Percentiles rank a stretch among this genome's conserved stretches.
These are phyloP conservation scores for Germaria angustata DNA, from an alignment of 2,888 invertebrate species.

Conservation along the genomic window DNA sequence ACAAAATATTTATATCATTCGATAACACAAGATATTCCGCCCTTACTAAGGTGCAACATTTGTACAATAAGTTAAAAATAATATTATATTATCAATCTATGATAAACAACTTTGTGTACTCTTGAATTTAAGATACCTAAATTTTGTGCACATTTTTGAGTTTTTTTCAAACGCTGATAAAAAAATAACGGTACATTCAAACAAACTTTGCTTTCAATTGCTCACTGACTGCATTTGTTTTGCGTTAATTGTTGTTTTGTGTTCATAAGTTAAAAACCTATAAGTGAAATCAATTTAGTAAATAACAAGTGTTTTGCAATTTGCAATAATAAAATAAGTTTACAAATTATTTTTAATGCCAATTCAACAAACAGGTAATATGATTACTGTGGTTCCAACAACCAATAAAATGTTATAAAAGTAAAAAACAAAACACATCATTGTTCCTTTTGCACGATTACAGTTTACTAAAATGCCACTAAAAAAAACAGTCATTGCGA, in stretches of 20 bases:
- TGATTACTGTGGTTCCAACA: too few species aligned
- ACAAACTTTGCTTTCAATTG: too few species aligned
- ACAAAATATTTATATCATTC: not conserved
- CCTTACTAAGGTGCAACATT: not conserved
- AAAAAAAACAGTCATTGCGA: conserved; percentile 26
- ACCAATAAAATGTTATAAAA: conserved; percentile 2
- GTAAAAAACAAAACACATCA: conserved; percentile 13
- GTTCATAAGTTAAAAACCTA: too few species aligned
- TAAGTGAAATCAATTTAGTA: too few species aligned
- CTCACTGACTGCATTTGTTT: too few species aligned
- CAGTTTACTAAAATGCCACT: conserved; percentile 11
- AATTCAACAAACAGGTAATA: too few species aligned
- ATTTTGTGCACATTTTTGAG: not conserved
- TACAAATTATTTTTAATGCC: too few species aligned
- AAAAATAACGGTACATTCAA: not conserved
- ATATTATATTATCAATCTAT: not conserved
- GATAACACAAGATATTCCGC: not conserved
- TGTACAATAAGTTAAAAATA: not conserved
- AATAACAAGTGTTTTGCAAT: too few species aligned
- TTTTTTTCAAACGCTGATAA: not conserved
- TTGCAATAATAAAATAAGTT: too few species aligned
- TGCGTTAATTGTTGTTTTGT: too few species aligned
- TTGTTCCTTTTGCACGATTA: conserved; percentile 18
- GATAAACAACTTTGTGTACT: not conserved
- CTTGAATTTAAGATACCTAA: not conserved